Evolutionary conservation across 2,113 vertebrate species (phyloP), one percentile per base, ranked within the genome.

Genomic region (Aphelocoma coerulescens): DNA sequence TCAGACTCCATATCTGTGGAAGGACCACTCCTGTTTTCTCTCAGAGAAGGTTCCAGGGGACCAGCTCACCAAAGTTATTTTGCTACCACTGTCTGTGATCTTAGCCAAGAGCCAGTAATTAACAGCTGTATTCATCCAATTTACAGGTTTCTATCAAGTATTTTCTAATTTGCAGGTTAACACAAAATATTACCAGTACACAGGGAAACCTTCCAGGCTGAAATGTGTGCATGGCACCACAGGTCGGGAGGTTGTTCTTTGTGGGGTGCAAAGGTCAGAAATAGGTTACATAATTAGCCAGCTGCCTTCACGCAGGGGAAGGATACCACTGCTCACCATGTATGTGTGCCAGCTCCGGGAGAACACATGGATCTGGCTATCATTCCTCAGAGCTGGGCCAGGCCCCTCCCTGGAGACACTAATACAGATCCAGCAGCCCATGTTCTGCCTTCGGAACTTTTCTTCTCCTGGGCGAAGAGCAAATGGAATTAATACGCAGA

Each of bases 281-380:
- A 43, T 2, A 59, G 12, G 19, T 63, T 48, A 28, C 32, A 26
- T 23, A 37, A 46, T 23, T 23, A 62, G 11, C 0, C 3, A 65
- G 44, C 8, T 92, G 35, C 52, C 57, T 67, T 82, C 44, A 65
- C 28, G 16, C 23, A 11, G 35, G 24, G 14, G 16, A 41, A 54
- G 43, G 30, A 37, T 26, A 4, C n/a, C 41, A 26, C 44, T n/a
- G 39, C 24, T 87, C 43, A 16, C 10, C 43, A 18, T 0, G 3
- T 10, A 7, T 0, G 0, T 20, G 16, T 61, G 30, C 44, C 1
- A 6, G 8, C 2, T 15, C 51, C 41, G 16, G 48, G 21, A 82
- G 14, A 48, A 11, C 37, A n/a, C 30, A 10, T 0, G 6, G n/a
- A 22, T 46, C 68, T 16, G 5, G 13, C 22, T 67, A 7, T 27